Percentiles rank a stretch among this genome's conserved stretches.
Evolutionary conservation across 23 tunicate species (phyloP).

Genomic region (Ciona savignyi): DNA sequence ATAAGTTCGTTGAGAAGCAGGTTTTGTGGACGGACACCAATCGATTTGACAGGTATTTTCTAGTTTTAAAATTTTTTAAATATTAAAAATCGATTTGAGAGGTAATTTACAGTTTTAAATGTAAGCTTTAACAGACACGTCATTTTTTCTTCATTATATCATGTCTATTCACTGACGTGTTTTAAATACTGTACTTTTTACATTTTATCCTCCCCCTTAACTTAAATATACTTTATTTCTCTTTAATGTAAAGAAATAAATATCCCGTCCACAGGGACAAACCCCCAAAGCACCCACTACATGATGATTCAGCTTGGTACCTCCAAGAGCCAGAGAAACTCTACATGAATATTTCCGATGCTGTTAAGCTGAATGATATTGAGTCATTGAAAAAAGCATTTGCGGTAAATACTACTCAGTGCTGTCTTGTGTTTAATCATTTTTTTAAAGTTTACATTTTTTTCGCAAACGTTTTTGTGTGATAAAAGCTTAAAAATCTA

Average conservation of each 20-base stretch:
- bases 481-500: no score
- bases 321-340: conserved; percentile 71
- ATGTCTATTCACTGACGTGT: no score
- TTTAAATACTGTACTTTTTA: no score
- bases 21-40: conserved; percentile 72
- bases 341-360: conserved; percentile 83
- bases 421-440: neutral
- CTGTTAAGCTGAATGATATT: conserved; percentile 64
- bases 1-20: conserved; percentile 71
- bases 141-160: no score
- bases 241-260: no score
- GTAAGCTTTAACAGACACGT: no score
- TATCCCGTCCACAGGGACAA: no score
- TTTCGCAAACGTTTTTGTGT: no score
- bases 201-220: neutral
- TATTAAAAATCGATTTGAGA: no score
- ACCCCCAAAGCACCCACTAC: conserved; percentile 76
- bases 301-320: conserved; percentile 94
- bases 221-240: neutral
- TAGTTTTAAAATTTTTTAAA: neutral
- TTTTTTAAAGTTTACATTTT: no score
- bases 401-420: conserved; percentile 30
- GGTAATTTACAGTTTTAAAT: no score
- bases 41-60: conserved; percentile 58
- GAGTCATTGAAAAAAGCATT: conserved; percentile 51